These are phyloP conservation scores for Solenopsis invicta DNA, from an alignment of 1,140 invertebrate genomes.

Conservation along the genomic window DNA sequence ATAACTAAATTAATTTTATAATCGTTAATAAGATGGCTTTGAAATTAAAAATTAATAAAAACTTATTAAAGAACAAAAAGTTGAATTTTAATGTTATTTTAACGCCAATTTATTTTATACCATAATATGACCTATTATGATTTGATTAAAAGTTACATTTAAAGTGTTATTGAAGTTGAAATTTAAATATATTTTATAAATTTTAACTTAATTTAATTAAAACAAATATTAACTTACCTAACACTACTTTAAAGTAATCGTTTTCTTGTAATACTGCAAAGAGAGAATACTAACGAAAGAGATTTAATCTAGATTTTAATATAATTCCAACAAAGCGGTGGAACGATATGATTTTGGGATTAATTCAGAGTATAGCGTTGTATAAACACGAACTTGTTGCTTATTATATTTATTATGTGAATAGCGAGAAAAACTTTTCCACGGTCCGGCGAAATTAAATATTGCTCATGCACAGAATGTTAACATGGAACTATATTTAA, in stretches of 20 bases:
- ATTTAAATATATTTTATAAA: too few species aligned
- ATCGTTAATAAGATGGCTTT: too few species aligned
- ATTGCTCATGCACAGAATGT: not conserved
- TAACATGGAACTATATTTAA: not conserved
- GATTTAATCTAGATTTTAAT: conserved; percentile 26
- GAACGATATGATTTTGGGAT: conserved; percentile 28
- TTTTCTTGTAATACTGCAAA: not conserved
- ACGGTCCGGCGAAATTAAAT: conserved; percentile 9
- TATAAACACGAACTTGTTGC: conserved; percentile 21
- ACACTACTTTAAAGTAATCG: not conserved
- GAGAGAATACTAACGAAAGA: not conserved
- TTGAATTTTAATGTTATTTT: too few species aligned
- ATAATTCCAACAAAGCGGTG: not conserved
- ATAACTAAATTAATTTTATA: too few species aligned
- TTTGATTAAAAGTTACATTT: too few species aligned
- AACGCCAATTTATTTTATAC: too few species aligned
- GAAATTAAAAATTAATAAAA: too few species aligned
- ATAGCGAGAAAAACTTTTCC: conserved; percentile 18
- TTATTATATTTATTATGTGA: conserved; percentile 4
- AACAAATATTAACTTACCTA: too few species aligned
- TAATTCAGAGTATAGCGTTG: conserved; percentile 5
- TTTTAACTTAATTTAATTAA: too few species aligned
- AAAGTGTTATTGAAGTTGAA: too few species aligned
- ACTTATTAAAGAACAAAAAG: too few species aligned
- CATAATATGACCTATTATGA: too few species aligned